Evolutionary conservation across 1,140 invertebrate species (phyloP), one percentile per base, ranked within the genome.

Genomic region (Drosophila triauraria): DNA sequence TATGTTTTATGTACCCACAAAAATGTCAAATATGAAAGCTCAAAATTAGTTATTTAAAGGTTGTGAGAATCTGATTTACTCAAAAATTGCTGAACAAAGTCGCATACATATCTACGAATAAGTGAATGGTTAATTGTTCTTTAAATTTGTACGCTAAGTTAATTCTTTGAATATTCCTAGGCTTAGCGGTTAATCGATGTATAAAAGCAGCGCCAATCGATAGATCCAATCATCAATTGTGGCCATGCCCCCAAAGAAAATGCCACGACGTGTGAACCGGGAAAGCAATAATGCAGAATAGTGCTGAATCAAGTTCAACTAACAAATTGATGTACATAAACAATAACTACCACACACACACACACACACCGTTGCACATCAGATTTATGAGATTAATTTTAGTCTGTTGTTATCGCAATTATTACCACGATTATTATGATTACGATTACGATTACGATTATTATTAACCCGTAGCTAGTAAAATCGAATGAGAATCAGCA

Each of bases 401-500:
- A 56, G 63, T 69, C 75, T 68, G 74, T 78, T 76, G 75, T 86
- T 87, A 78, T 60, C 48, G 54, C 69, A 80, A 57, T 68, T 80
- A 76, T 77, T 80, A 68, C 67, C 76, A 70, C 48, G 25, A 68
- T 70, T 70, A 70, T 70, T 68, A 70, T 67, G 40, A 53, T 56
- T 54, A 54, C 51, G 62, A 68, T 72, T 80, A 72, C 67, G 69
- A 69, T 77, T 80, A 72, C 67, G 69, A 82, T 84, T 71, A 83
- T 69, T 61, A 63, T 59, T 67, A 79, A 71, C 20, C 44, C 23
- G 67, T 86, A 83, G 83, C 61, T 86, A 86, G 83, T 86, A 61
- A 64, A 75, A 75, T 56, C 68, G 71, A 76, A 76, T 69, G 68
- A 38, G 46, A 72, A 72, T 38, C 32, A 53, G 68, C 46, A 59